Evolutionary conservation across 1,140 invertebrate species (phyloP).

Genomic region (Cotesia glomerata): DNA sequence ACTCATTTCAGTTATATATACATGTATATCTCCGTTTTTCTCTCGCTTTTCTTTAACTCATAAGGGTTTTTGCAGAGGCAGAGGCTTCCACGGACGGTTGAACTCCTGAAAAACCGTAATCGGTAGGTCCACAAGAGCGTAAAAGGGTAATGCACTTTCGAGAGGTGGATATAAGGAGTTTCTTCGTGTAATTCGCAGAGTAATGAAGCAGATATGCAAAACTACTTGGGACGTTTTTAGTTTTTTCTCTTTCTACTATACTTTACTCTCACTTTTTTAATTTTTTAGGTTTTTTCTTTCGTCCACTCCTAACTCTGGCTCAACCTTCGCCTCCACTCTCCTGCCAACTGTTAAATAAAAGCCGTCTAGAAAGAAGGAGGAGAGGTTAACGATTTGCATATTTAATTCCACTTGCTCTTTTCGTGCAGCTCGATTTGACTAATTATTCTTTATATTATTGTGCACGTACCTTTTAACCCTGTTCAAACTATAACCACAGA

Average conservation of each 20-base stretch:
- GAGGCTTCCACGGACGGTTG: constrained; percentile 8
- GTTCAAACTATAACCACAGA: no score
- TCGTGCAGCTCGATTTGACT: constrained; percentile 41
- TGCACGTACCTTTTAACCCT: constrained; percentile 27
- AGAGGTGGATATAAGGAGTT: constrained; percentile 39
- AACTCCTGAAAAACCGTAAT: constrained; percentile 34
- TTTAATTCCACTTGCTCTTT: constrained; percentile 44
- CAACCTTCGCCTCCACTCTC: not conserved
- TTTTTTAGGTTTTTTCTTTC: not conserved
- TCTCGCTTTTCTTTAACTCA: constrained; percentile 11
- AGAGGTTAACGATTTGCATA: constrained; percentile 48
- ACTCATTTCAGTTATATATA: constrained; percentile 1
- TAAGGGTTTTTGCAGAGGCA: constrained; percentile 9
- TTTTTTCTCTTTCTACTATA: constrained; percentile 6
- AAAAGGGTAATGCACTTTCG: constrained; percentile 35
- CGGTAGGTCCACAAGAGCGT: constrained; percentile 32
- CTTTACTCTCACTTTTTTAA: not conserved
- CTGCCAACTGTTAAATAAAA: constrained; percentile 26
- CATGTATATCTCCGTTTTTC: constrained; percentile 5
- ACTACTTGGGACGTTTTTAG: constrained; percentile 40
- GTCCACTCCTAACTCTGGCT: not conserved
- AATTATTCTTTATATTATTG: constrained; percentile 44
- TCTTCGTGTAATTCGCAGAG: constrained; percentile 39
- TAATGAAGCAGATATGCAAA: constrained; percentile 52
- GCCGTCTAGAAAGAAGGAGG: constrained; percentile 29